A percentile compares a stretch with the other conserved stretches of the same genome.
These are phyloP conservation scores for Scaptomyza hsui DNA, from an alignment of 1,140 invertebrate genomes.

Conservation along the genomic window DNA sequence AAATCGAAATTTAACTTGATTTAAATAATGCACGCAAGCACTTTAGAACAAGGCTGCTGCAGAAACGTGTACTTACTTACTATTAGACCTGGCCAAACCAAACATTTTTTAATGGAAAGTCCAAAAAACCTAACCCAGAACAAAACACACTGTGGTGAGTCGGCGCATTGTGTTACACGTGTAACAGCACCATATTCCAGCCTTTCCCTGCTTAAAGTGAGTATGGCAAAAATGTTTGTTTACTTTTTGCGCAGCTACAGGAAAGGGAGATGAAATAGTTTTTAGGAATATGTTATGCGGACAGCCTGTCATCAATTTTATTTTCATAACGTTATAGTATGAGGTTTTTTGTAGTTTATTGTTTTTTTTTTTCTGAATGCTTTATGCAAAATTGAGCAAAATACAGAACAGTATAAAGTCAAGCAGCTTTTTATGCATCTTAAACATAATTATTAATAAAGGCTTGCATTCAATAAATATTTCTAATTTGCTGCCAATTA, in stretches of 20 bases:
- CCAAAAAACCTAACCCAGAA: conserved; percentile 37
- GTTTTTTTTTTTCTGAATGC: too few relatives aligned
- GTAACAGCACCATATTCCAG: conserved; percentile 62
- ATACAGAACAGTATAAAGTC: conserved; percentile 55
- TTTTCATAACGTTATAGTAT: too few relatives aligned
- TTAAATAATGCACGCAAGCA: conserved; percentile 3
- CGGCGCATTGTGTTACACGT: conserved; percentile 63
- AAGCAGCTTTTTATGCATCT: too few relatives aligned
- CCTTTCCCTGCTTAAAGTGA: background rate
- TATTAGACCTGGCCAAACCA: conserved; percentile 32
- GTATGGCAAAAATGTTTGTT: conserved; percentile 65
- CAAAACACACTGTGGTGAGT: conserved; percentile 57
- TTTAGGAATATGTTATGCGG: too few relatives aligned
- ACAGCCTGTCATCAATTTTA: conserved; percentile 56
- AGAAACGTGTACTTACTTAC: conserved; percentile 69
- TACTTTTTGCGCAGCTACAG: conserved; percentile 63
- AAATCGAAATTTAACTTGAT: conserved; percentile 1
- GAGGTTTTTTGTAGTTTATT: conserved; percentile 62
- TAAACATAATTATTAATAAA: conserved; percentile 53
- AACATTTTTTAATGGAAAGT: conserved; percentile 47
- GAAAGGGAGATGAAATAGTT: too few relatives aligned
- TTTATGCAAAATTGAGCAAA: conserved; percentile 65
- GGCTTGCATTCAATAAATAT: conserved; percentile 43
- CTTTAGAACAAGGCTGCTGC: conserved; percentile 31
- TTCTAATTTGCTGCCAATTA: conserved; percentile 62